These are phyloP conservation scores for Dolichotis patagonum DNA, from an alignment of 2,113 vertebrate species.

Conservation along the genomic window DNA sequence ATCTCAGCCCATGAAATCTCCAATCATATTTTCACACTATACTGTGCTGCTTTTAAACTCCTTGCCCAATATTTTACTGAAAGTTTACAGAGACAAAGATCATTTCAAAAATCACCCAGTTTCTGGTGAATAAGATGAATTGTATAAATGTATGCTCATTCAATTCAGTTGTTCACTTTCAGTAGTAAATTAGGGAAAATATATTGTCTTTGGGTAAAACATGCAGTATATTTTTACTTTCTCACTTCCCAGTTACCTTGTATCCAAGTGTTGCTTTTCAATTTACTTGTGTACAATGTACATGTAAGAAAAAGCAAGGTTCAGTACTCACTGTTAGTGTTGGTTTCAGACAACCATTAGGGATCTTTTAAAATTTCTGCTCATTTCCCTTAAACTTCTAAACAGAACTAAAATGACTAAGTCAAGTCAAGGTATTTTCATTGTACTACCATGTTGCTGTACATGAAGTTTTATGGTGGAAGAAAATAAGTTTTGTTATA, in stretches of 20 bases:
- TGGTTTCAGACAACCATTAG: neutral
- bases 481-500: neutral
- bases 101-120: constrained; percentile 10
- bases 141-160: neutral
- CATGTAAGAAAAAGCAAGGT: neutral
- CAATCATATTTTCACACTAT: neutral
- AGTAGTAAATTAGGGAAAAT: neutral
- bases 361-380: neutral
- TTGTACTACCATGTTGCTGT: neutral
- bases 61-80: neutral
- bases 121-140: neutral
- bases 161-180: no score
- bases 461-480: neutral
- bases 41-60: neutral
- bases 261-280: neutral
- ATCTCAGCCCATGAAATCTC: neutral
- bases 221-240: neutral
- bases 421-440: neutral
- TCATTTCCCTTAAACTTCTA: neutral
- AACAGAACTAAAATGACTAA: neutral
- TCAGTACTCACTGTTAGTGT: neutral
- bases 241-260: neutral
- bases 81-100: neutral
- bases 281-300: neutral
- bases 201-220: neutral